Percentiles rank a stretch among this genome's conserved stretches.
Evolutionary conservation across 2,797 vertebrate species (phyloP).

Genomic region (Centropyge bicolor): DNA sequence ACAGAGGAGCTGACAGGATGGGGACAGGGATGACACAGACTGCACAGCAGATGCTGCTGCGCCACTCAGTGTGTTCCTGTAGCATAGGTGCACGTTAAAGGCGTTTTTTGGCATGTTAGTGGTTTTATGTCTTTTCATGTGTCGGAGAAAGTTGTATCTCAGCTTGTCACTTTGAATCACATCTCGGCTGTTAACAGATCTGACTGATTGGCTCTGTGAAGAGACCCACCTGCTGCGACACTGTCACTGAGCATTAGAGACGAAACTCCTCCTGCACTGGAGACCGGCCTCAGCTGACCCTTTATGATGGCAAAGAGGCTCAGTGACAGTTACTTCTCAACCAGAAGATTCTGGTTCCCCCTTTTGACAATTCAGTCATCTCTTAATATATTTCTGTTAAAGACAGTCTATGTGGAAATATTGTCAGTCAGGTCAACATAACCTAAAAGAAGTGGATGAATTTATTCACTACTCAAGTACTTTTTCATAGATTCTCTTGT

Average conservation of each 20-base stretch:
- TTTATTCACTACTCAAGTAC: too few species aligned
- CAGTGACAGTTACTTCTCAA: too few species aligned
- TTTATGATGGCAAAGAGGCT: not conserved
- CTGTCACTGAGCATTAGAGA: conserved; percentile 9
- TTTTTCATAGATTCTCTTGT: too few species aligned
- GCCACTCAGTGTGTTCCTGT: not conserved
- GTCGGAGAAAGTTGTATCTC: not conserved
- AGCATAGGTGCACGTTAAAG: not conserved
- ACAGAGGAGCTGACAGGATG: conserved; percentile 35
- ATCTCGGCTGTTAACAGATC: not conserved
- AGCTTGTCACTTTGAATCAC: not conserved
- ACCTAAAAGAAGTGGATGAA: too few species aligned
- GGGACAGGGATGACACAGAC: conserved; percentile 21
- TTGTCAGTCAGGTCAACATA: too few species aligned
- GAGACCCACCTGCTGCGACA: conserved; percentile 8
- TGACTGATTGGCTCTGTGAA: conserved; percentile 15
- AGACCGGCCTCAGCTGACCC: not conserved
- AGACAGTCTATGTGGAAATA: too few species aligned
- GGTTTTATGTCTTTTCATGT: conserved; percentile 2
- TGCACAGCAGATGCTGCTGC: not conserved
- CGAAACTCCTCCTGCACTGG: not conserved
- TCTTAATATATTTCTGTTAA: not conserved
- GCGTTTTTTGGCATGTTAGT: conserved; percentile 3
- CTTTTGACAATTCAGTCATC: not conserved
- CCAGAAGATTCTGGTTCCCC: not conserved